These are phyloP conservation scores for Poecile atricapillus DNA, from an alignment of 2,113 vertebrate species.

Conservation along the genomic window DNA sequence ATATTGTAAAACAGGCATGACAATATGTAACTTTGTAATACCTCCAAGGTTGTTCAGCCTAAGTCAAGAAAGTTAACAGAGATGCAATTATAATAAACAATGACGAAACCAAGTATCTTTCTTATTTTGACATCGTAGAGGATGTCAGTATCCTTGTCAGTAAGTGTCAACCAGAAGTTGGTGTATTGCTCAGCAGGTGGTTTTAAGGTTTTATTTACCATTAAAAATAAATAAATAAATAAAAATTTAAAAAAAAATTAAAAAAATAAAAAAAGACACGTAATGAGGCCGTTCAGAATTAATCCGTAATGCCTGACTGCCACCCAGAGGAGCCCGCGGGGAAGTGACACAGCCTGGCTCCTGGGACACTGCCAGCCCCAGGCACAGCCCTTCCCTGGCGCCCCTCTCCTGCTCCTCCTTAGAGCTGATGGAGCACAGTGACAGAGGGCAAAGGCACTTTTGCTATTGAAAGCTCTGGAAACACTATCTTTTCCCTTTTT, in stretches of 20 bases:
- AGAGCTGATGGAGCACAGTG: rapidly evolving
- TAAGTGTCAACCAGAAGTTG: neutral
- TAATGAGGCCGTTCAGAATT: rapidly evolving
- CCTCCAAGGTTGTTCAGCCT: neutral
- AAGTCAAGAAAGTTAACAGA: neutral
- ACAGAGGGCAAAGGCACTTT: neutral
- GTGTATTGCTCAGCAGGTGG: neutral
- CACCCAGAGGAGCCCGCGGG: neutral
- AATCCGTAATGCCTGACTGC: neutral
- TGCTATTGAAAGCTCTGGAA: neutral
- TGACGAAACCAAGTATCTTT: neutral
- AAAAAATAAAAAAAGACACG: rapidly evolving
- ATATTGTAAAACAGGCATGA: neutral
- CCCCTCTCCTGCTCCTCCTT: neutral
- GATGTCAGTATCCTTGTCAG: neutral
- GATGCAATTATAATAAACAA: neutral
- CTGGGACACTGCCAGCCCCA: neutral
- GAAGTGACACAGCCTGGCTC: neutral
- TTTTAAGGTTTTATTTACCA: neutral
- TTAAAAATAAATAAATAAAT: neutral
- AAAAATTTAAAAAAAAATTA: neutral
- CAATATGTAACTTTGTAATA: neutral
- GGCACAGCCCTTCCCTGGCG: neutral
- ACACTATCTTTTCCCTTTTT: neutral
- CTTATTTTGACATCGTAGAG: neutral